Evolutionary conservation across 2,888 invertebrate species (phyloP), one percentile per base, ranked within the genome.

Genomic region (Melikaiella ostensackeni): DNA sequence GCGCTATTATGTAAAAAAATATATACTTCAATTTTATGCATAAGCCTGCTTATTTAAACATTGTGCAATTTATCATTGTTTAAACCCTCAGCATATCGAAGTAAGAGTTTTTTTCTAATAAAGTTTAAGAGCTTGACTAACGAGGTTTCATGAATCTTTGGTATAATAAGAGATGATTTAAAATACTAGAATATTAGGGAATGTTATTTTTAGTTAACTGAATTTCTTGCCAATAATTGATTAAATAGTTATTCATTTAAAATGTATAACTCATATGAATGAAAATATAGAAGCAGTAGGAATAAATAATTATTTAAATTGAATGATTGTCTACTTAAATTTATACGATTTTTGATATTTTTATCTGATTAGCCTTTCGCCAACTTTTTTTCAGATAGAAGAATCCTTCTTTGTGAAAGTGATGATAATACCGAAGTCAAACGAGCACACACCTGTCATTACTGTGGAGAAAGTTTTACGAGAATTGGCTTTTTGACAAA

Each of bases 401-500:
- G 64, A 64, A 42, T n/a, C n/a, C 11, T 64, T 64, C n/a, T 30
- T 30, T n/a, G 19, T 70, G 30, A 70, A 1, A 50, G 33, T 21
- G 5, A 66, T 27, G 50, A 50, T 9, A 19, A 16, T n/a, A 11
- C n/a, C 16, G 30, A 1, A n/a, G 5, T 50, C 1, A 70, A 50
- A 30, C 70, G 70, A 30, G 50, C 46, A 33, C 82, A 70, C 76
- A 80, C 73, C 7, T 88, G 88, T 77, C 77, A 80, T 11, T 87
- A 81, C 75, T 88, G 88, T 79, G 80, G 80, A 35, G 88, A 86
- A 75, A 83, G 82, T 21, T 88, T 85, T 77, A 85, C 78, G 19
- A 75, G 77, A 24, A 75, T 80, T n/a, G 83, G 84, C 19, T 80
- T 79, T 61, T 70, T 88, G 61, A 81, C 77, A 16, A 76, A 77